phyloP scores from a whole-genome alignment of 1,140 invertebrate genomes.

The Papilio xuthus region DNA sequence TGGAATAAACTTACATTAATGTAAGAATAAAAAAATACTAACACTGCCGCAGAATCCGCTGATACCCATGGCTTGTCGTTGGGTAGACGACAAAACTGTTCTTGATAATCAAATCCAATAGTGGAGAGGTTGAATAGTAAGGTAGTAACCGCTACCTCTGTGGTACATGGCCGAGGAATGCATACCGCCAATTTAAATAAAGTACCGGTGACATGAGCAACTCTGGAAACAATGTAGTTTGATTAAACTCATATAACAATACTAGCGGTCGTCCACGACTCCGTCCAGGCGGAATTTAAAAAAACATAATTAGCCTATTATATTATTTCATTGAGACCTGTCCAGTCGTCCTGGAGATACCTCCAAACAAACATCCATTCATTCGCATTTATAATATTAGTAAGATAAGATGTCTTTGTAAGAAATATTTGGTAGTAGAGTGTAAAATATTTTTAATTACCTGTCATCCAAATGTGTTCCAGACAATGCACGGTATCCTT shows the following conservation, averaged over 20 bases:
- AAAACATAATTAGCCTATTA: no score
- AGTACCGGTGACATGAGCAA: slow-evolving; percentile 30
- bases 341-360: no score
- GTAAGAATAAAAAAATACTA: slow-evolving; percentile 41
- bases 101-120: slow-evolving; percentile 53
- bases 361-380: no score
- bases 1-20: background rate
- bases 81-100: slow-evolving; percentile 57
- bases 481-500: slow-evolving; percentile 16
- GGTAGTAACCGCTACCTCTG: slow-evolving; percentile 49
- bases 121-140: slow-evolving; percentile 49
- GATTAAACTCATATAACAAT: background rate
- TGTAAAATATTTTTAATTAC: slow-evolving; percentile 23
- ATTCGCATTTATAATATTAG: no score
- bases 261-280: no score
- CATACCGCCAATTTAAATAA: slow-evolving; percentile 54
- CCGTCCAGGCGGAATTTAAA: no score
- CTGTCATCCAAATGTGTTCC: slow-evolving; percentile 27
- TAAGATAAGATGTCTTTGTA: background rate
- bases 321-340: no score
- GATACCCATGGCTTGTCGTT: slow-evolving; percentile 63
- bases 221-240: slow-evolving; percentile 43
- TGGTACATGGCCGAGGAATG: slow-evolving; percentile 59
- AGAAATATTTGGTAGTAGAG: background rate
- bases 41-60: slow-evolving; percentile 56